Evolutionary conservation across 2,797 vertebrate species (phyloP).

Genomic region (Anniella stebbinsi): DNA sequence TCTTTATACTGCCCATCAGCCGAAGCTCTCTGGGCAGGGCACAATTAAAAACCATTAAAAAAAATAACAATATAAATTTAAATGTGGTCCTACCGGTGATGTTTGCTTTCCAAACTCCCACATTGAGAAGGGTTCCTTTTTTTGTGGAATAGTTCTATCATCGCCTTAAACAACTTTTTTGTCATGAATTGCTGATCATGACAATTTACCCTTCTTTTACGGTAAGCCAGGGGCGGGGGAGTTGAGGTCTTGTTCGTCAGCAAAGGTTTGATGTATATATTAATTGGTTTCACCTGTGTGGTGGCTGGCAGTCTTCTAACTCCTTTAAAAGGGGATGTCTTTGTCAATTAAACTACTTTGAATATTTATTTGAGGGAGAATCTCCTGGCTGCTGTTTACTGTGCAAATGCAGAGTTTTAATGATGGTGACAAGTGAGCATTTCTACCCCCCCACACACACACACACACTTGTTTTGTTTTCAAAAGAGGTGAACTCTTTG

Average conservation of each 20-base stretch:
- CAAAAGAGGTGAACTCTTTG: constrained; percentile 39
- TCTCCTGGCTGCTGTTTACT: constrained; percentile 57
- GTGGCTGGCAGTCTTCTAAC: constrained; percentile 49
- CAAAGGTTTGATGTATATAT: constrained; percentile 50
- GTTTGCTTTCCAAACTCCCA: neutral
- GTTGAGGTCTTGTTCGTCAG: constrained; percentile 9
- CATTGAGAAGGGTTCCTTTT: too few species aligned
- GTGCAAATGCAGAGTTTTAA: constrained; percentile 57
- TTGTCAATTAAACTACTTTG: constrained; percentile 66
- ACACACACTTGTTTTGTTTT: neutral
- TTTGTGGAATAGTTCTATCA: neutral
- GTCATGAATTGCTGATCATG: constrained; percentile 6
- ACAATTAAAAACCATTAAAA: too few species aligned
- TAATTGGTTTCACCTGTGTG: constrained; percentile 71
- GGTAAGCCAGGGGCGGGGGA: rapidly evolving
- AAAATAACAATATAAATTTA: too few species aligned
- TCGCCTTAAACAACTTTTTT: constrained; percentile 47
- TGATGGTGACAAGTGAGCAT: constrained; percentile 23
- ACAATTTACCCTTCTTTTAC: constrained; percentile 38
- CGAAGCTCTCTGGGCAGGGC: too few species aligned
- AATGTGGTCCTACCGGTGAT: too few species aligned
- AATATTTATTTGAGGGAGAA: constrained; percentile 61
- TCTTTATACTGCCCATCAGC: too few species aligned
- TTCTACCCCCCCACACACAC: rapidly evolving
- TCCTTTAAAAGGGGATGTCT: constrained; percentile 38